These are phyloP conservation scores for Polydrusus tereticollis DNA, from an alignment of 2,888 invertebrate species.

Conservation along the genomic window DNA sequence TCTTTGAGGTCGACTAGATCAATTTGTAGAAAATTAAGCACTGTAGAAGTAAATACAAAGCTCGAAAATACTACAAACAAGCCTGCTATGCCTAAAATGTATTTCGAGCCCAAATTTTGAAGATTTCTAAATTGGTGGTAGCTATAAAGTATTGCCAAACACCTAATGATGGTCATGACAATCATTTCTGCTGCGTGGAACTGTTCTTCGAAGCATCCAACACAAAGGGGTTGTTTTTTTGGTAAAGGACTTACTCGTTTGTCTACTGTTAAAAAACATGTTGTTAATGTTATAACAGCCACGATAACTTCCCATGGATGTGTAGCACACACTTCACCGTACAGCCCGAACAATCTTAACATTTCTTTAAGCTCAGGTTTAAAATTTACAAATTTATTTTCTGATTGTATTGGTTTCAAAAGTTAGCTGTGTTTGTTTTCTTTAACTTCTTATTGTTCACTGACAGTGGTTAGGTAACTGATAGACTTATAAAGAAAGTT, in stretches of 20 bases:
- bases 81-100: constrained; percentile 85
- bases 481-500: not conserved
- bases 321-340: constrained; percentile 90
- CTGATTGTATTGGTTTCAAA: not conserved
- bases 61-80: constrained; percentile 93
- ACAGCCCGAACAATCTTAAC: constrained; percentile 79
- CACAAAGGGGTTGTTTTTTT: constrained; percentile 53
- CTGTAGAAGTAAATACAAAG: constrained; percentile 92
- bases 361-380: constrained; percentile 46
- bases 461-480: not conserved
- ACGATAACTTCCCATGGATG: constrained; percentile 96
- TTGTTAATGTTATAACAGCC: constrained; percentile 82
- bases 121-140: constrained; percentile 93
- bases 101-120: constrained; percentile 89
- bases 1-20: constrained; percentile 91
- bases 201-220: constrained; percentile 71
- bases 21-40: constrained; percentile 87
- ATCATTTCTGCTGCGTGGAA: constrained; percentile 86
- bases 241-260: constrained; percentile 60
- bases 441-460: not conserved
- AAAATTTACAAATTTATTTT: not conserved
- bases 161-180: constrained; percentile 90
- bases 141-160: constrained; percentile 89
- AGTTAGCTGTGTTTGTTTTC: not conserved
- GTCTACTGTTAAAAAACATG: constrained; percentile 83